A percentile compares a stretch with the other conserved stretches of the same genome.
Conservation (phyloP, 2,113 vertebrate species). For the Tamias sibiricus region DNA sequence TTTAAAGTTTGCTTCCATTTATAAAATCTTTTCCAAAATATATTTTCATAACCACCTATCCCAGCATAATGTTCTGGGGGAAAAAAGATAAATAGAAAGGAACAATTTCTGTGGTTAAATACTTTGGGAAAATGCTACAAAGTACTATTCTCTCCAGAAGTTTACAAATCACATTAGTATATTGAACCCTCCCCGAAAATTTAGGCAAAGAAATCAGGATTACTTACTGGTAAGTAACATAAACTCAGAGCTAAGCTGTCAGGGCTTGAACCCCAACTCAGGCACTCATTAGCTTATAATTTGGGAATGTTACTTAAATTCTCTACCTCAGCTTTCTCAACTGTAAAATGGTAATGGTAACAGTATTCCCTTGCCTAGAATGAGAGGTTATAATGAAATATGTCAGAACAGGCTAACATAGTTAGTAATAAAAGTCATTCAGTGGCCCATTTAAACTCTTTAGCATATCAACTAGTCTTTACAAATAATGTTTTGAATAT, state of each 20-base stretch:
- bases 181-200: background rate
- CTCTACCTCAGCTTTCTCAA: background rate
- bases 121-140: background rate
- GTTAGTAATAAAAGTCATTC: background rate
- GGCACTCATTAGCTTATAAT: background rate
- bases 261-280: background rate
- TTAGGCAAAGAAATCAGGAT: background rate
- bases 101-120: background rate
- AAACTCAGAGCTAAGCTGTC: background rate
- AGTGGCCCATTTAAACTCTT: background rate
- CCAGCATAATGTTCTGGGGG: background rate
- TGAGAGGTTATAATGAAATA: background rate
- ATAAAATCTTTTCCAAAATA: background rate
- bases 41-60: background rate
- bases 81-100: rapidly evolving
- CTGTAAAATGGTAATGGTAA: background rate
- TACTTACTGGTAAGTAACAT: background rate
- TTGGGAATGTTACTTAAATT: background rate
- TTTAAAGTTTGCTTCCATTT: background rate
- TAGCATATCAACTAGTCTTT: background rate
- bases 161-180: background rate
- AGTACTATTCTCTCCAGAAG: background rate
- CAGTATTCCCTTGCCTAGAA: background rate
- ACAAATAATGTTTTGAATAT: background rate
- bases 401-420: background rate